Conservation (phyloP, 2,113 vertebrate species). For the Notothenia coriiceps region DNA sequence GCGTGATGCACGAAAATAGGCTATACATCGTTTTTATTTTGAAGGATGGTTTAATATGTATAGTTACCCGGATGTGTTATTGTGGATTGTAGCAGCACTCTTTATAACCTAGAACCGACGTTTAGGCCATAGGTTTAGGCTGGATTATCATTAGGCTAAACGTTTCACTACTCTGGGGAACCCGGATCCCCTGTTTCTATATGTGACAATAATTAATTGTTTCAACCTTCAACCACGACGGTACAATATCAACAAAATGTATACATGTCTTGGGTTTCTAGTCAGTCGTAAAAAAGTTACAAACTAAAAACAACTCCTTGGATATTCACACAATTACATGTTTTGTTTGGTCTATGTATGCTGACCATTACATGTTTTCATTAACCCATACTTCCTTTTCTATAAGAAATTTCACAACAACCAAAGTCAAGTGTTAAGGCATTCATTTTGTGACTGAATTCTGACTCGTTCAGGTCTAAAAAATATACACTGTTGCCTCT, state of each 20-base stretch:
- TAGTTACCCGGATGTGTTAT: neutral
- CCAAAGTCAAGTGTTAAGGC: too few species aligned
- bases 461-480: too few species aligned
- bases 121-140: too few species aligned
- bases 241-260: neutral
- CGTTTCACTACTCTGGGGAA: neutral
- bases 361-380: neutral
- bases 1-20: rapidly evolving
- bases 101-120: neutral
- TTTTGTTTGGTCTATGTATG: neutral
- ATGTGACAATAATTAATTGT: neutral
- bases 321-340: neutral
- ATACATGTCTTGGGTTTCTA: neutral
- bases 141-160: neutral
- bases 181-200: neutral
- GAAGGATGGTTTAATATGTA: neutral
- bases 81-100: neutral
- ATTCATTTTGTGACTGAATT: too few species aligned
- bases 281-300: neutral
- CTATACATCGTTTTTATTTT: slow-evolving; percentile 10
- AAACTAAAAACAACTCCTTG: neutral
- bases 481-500: too few species aligned
- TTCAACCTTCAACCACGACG: neutral
- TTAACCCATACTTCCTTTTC: neutral
- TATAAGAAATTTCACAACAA: neutral